These are phyloP conservation scores for Cantharis nigra DNA, from an alignment of 2,888 invertebrate genomes.

Conservation along the genomic window DNA sequence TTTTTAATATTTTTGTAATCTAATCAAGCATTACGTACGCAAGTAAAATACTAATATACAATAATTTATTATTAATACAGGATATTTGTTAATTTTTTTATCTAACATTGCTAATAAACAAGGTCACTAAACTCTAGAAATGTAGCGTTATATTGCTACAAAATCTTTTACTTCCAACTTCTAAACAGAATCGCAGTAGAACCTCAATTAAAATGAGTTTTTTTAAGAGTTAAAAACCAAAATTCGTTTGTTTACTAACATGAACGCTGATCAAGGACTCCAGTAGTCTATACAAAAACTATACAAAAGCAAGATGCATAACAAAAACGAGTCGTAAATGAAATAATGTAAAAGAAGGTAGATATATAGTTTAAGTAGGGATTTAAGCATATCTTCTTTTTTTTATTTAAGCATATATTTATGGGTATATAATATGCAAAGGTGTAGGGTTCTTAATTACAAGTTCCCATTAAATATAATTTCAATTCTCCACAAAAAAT, in stretches of 20 bases:
- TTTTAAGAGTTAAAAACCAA: no score
- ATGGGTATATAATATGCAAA: not conserved
- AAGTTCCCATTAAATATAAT: not conserved
- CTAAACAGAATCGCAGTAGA: not conserved
- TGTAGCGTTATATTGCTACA: not conserved
- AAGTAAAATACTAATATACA: not conserved
- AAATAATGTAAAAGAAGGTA: not conserved
- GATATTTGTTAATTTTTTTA: not conserved
- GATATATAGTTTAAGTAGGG: not conserved
- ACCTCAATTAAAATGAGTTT: not conserved
- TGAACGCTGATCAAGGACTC: no score
- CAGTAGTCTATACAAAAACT: no score
- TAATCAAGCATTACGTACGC: conserved; percentile 23
- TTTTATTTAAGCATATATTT: not conserved
- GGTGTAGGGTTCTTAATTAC: not conserved
- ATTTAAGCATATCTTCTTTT: not conserved
- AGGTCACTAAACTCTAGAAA: not conserved
- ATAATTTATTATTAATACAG: not conserved
- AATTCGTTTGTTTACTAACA: no score
- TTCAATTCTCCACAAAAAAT: not conserved
- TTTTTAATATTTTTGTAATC: conserved; percentile 14
- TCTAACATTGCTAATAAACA: not conserved
- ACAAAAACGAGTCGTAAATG: no score
- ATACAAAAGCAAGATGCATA: no score
- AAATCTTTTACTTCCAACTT: not conserved